phyloP scores from a whole-genome alignment of 2,888 invertebrate genomes.

The Acronicta alni region DNA sequence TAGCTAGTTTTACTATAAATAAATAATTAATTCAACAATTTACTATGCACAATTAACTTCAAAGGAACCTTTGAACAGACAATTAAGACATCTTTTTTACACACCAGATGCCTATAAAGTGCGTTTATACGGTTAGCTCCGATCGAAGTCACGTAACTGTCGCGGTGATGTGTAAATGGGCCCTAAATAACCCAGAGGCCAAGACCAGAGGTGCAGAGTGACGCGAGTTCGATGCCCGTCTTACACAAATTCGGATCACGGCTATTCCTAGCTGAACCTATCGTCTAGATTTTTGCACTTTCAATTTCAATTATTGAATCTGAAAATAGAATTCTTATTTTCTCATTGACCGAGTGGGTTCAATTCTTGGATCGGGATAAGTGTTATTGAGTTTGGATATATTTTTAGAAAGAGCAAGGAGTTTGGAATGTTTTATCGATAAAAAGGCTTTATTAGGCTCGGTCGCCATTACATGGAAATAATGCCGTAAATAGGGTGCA shows the following conservation, averaged over 20 bases:
- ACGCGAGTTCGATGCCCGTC: constrained; percentile 68
- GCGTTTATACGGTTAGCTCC: constrained; percentile 2
- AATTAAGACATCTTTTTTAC: constrained; percentile 16
- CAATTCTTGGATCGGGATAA: too few species aligned
- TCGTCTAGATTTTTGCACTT: constrained; percentile 13
- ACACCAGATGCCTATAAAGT: constrained; percentile 25
- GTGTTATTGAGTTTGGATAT: too few species aligned
- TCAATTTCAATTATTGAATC: constrained; percentile 12
- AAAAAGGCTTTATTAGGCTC: too few species aligned
- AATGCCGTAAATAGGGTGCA: too few species aligned
- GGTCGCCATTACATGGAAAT: too few species aligned
- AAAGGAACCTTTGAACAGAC: constrained; percentile 25
- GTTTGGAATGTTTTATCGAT: too few species aligned
- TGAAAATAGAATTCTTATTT: constrained; percentile 5
- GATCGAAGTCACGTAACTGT: constrained; percentile 9
- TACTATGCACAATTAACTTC: neutral
- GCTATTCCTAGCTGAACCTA: constrained; percentile 45
- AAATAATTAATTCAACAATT: neutral
- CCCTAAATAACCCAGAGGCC: constrained; percentile 60
- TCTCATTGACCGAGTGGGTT: neutral
- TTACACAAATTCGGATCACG: constrained; percentile 52
- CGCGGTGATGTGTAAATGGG: constrained; percentile 41
- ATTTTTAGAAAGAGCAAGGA: too few species aligned
- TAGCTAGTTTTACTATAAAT: neutral
- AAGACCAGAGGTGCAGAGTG: constrained; percentile 59